Conservation (phyloP, 2,113 vertebrate species). For the Bucco capensis region DNA sequence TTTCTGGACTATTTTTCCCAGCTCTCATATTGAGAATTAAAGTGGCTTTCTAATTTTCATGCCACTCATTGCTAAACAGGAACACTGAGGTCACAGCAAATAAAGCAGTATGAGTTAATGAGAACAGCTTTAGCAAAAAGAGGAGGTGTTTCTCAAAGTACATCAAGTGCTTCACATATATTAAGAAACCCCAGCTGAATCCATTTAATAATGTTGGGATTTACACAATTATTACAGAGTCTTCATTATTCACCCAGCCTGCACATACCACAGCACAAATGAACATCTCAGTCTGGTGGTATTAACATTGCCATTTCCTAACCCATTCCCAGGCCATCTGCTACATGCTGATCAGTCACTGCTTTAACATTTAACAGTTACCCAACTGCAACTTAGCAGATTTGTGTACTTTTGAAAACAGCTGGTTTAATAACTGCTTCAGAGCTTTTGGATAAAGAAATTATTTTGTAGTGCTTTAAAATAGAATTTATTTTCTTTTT, state of each 20-base stretch:
- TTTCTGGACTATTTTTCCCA: constrained; percentile 45
- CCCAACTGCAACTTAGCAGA: constrained; percentile 84
- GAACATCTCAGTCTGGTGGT: constrained; percentile 82
- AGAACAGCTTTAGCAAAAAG: constrained; percentile 79
- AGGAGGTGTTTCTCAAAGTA: constrained; percentile 77
- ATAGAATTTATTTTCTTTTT: constrained; percentile 15
- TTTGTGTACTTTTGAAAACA: constrained; percentile 86
- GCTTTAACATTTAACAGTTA: constrained; percentile 85
- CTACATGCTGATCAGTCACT: constrained; percentile 75
- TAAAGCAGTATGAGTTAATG: constrained; percentile 82
- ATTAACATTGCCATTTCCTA: constrained; percentile 83
- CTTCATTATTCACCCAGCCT: constrained; percentile 83
- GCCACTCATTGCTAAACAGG: constrained; percentile 75
- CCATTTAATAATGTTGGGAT: constrained; percentile 87
- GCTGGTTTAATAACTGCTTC: constrained; percentile 84
- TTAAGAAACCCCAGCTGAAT: constrained; percentile 83
- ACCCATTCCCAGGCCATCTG: constrained; percentile 83
- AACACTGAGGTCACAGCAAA: constrained; percentile 78
- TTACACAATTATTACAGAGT: constrained; percentile 85
- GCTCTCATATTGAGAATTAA: constrained; percentile 58
- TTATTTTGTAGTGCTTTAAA: constrained; percentile 74
- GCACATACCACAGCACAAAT: constrained; percentile 78
- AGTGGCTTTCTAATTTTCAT: constrained; percentile 74
- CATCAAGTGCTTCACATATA: constrained; percentile 81
- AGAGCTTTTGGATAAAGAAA: constrained; percentile 80